Percentiles rank a stretch among this genome's conserved stretches.
phyloP scores from a whole-genome alignment of 2,888 invertebrate genomes.

The Schizotus pectinicornis region DNA sequence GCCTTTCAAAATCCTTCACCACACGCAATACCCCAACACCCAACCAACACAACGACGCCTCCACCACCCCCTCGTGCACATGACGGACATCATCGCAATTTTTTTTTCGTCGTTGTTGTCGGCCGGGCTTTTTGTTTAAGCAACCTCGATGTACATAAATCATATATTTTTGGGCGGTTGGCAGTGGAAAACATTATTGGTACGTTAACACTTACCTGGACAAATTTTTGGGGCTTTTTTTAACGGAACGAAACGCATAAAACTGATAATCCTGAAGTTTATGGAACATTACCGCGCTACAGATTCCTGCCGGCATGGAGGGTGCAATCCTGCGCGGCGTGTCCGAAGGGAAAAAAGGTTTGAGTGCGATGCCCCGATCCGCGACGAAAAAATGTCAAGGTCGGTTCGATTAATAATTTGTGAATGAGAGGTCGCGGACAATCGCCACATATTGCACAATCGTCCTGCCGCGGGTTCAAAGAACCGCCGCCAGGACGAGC shows the following conservation, averaged over 20 bases:
- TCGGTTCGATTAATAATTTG: conserved; percentile 57
- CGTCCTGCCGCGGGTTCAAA: conserved; percentile 42
- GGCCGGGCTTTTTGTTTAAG: conserved; percentile 35
- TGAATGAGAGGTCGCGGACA: conserved; percentile 50
- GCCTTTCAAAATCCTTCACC: conserved; percentile 28
- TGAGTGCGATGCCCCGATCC: conserved; percentile 32
- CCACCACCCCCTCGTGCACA: conserved; percentile 19
- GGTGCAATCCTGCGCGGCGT: conserved; percentile 38
- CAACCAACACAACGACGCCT: too few relatives aligned
- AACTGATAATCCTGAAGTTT: conserved; percentile 30
- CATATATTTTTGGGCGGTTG: conserved; percentile 50
- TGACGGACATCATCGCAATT: conserved; percentile 41
- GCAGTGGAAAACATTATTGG: conserved; percentile 54
- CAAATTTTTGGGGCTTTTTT: conserved; percentile 31
- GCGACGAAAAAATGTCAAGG: conserved; percentile 57
- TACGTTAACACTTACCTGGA: conserved; percentile 53
- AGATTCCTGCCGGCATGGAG: conserved; percentile 16
- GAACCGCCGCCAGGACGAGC: conserved; percentile 34
- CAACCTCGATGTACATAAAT: conserved; percentile 46
- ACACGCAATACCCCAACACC: conserved; percentile 16
- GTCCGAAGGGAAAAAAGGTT: conserved; percentile 46
- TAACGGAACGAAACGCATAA: conserved; percentile 20
- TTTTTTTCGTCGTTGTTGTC: conserved; percentile 36
- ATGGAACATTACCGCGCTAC: conserved; percentile 26
- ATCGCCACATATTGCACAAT: conserved; percentile 21